Conservation (phyloP, 2,113 vertebrate genomes). For the Dicaeum eximium region DNA sequence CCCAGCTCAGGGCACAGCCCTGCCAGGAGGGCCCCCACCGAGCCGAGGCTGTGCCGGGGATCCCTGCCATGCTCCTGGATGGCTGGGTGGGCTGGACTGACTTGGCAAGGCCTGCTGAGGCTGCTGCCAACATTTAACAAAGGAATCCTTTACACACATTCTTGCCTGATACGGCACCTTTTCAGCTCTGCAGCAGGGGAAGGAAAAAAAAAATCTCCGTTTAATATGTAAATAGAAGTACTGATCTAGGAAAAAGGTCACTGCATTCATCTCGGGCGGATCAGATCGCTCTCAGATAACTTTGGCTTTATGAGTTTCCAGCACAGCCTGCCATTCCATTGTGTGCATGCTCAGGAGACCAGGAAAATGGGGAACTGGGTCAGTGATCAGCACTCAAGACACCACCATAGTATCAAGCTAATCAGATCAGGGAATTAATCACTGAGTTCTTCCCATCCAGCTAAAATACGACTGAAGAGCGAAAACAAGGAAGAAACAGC, state of each 20-base stretch:
- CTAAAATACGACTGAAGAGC: not conserved
- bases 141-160: conserved; percentile 45
- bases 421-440: not conserved
- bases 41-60: not conserved
- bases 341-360: not conserved
- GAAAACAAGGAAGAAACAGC: not conserved
- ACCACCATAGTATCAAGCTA: not conserved
- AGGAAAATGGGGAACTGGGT: not conserved
- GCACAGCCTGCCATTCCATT: not conserved
- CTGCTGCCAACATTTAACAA: conserved; percentile 36
- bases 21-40: not conserved
- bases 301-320: not conserved
- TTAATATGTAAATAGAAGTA: conserved; percentile 31
- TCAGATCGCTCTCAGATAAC: not conserved
- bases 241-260: conserved; percentile 12
- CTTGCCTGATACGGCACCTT: conserved; percentile 19
- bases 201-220: not conserved
- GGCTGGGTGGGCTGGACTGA: conserved; percentile 24
- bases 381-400: not conserved
- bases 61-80: not conserved
- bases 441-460: not conserved
- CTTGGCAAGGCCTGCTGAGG: not conserved
- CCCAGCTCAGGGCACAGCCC: not conserved
- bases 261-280: not conserved
- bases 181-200: not conserved